phyloP scores from a whole-genome alignment of 2,113 vertebrate species.

The Passer montanus region DNA sequence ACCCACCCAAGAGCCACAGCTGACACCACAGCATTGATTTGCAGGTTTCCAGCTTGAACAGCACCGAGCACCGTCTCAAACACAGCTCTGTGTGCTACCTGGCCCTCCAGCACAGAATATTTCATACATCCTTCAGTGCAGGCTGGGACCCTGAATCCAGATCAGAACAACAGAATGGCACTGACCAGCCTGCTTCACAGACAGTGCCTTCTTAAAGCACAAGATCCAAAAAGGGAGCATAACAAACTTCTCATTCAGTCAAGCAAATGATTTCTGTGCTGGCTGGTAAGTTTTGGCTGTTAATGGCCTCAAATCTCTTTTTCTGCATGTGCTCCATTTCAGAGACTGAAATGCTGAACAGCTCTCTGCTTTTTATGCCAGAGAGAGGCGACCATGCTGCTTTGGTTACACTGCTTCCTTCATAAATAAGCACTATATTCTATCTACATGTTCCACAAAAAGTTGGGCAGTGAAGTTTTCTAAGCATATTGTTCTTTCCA shows the following conservation, averaged over 20 bases:
- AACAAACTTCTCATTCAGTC: neutral
- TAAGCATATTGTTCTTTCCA: neutral
- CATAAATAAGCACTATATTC: neutral
- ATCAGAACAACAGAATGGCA: neutral
- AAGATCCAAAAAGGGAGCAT: neutral
- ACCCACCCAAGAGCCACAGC: fast-evolving
- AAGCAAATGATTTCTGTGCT: neutral
- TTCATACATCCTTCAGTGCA: neutral
- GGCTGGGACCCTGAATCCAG: neutral
- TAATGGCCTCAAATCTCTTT: neutral
- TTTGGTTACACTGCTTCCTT: neutral
- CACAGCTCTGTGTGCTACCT: neutral
- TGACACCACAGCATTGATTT: neutral
- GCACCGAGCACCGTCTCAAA: neutral
- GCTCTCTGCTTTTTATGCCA: neutral
- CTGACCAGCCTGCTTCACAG: neutral
- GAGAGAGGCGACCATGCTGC: neutral
- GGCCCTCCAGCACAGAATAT: neutral
- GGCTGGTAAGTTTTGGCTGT: neutral
- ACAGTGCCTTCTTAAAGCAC: neutral
- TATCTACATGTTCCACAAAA: neutral
- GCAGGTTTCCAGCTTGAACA: neutral
- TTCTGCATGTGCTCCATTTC: neutral
- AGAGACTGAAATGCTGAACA: neutral
- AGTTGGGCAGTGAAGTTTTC: neutral